Evolutionary conservation across 2,797 vertebrate genomes (phyloP), one percentile per base, ranked within the genome.

Genomic region (Pitangus sulphuratus): DNA sequence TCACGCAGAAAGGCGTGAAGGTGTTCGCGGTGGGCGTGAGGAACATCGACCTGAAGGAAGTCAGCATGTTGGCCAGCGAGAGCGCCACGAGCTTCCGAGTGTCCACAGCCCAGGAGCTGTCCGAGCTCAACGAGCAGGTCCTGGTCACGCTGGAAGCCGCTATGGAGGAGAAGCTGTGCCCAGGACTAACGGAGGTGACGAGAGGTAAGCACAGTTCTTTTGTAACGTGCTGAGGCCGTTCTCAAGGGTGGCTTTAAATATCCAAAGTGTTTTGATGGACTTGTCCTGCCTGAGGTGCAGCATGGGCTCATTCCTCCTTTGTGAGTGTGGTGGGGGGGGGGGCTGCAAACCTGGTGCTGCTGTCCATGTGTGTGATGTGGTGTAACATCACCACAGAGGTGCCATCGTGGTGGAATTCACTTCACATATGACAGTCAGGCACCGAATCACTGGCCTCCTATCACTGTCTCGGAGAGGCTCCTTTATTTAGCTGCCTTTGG

Each of bases 71-170:
- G 6, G 98, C 98, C 11, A 99, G 99, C 5, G 98, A 98, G 71
- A 72, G 97, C 0, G 98, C 98, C 53, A 99, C 97, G 0, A 98
- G 98, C 12, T 99, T 99, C 94, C 97, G 99, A 17, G 98, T 97
- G 26, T 89, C 98, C 15, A 98, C 84, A 2, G 98, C 98, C 35
- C 97, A 87, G 78, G 98, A 96, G 89, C 98, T 99, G 50, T 99
- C 99, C 0, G 99, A 99, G 35, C 96, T 99, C 68, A 99, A 98
- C 2, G 99, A 99, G 91, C 98, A 99, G 85, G 98, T 99, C 62
- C 91, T 99, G 95, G 98, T 98, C 53, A 99, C 98, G 0, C 95
- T 99, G 91, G 98, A 98, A 5, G 98, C 99, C 1, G 98, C 98
- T 18, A 98, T 99, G 93, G 98, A 97, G 18, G 98, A 99, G 68